A percentile compares a stretch with the other conserved stretches of the same genome.
Evolutionary conservation across 2,888 invertebrate species (phyloP).

Genomic region (Cheilosia scutellata): DNA sequence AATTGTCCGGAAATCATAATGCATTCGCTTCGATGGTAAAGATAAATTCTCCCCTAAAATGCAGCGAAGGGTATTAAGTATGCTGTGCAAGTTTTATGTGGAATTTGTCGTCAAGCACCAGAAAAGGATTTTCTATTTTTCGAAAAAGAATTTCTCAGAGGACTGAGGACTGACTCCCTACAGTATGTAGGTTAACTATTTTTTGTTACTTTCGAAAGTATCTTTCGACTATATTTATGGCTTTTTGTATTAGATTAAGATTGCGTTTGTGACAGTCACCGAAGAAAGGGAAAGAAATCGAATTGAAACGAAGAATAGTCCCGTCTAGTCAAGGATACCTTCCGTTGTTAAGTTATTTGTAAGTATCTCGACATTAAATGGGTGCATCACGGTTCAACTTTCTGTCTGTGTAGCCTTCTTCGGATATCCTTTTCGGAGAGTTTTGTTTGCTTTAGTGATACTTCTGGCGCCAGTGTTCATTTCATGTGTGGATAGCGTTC

Average conservation of each 20-base stretch:
- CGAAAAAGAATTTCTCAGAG: background rate
- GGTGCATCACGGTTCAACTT: constrained; percentile 4
- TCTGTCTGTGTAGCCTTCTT: background rate
- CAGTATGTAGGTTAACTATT: constrained; percentile 18
- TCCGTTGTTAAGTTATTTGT: background rate
- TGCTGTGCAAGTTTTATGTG: background rate
- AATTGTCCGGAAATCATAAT: background rate
- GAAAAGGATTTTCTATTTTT: constrained; percentile 8
- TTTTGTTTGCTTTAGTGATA: background rate
- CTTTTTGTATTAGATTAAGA: background rate
- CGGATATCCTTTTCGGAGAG: background rate
- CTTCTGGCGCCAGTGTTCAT: background rate
- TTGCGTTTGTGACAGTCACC: constrained; percentile 8
- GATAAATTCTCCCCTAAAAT: constrained; percentile 1
- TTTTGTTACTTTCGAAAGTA: background rate
- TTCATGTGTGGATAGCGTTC: background rate
- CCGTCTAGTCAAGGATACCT: background rate
- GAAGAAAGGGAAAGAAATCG: background rate
- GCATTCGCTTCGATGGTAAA: background rate
- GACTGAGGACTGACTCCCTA: background rate
- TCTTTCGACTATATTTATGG: background rate
- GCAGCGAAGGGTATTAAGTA: background rate
- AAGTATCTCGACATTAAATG: background rate
- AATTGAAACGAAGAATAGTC: background rate
- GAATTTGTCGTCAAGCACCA: background rate